Evolutionary conservation across 2,797 vertebrate genomes (phyloP), one percentile per base, ranked within the genome.

Genomic region (Erpetoichthys calabaricus): DNA sequence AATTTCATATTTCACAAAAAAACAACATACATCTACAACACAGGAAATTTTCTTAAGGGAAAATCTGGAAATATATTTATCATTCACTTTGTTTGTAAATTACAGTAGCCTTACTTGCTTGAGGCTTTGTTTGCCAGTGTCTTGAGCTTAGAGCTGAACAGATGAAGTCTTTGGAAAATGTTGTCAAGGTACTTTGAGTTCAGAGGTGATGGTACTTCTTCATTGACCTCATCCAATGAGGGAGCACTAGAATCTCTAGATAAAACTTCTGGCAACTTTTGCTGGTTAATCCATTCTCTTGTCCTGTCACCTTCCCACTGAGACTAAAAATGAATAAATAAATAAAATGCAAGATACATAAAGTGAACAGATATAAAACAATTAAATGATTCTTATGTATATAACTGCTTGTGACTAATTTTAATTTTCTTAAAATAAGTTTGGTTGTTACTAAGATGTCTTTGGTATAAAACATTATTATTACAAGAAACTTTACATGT

Each of bases 281-380:
- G 90, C 65, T 87, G 86, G 59, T 86, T 76, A 69, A 89, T 76
- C 88, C 88, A 89, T 63, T 89, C 89, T 68, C 83, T 86, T 62
- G 88, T 90, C 67, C 80, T 80, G 50, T 89, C 83, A 4, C 65
- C 73, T 65, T 41, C 44, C 43, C 8, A n/a, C 43, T 44, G 69
- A 67, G 60, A 70, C 72, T 76, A 70, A 77, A 8, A 25, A 25
- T 25, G 25, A 25, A 25, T 25, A 25, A 25, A 25, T 25, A 25
- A 25, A 65, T 51, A 56, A 58, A 3, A 66, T 72, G 54, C 61
- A 74, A 56, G 49, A 49, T 5, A 42, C 3, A 25, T 25, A 25
- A 25, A 25, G 25, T 25, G 25, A 25, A 25, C 25, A 25, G 25
- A 25, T 25, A 9, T 7, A 45, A n/a, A 50, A n/a, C 7, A 50